Base-by-base conservation (phyloP, 92 coral and sea anemone genomes). In the Umimayanthus kanabou region DNA sequence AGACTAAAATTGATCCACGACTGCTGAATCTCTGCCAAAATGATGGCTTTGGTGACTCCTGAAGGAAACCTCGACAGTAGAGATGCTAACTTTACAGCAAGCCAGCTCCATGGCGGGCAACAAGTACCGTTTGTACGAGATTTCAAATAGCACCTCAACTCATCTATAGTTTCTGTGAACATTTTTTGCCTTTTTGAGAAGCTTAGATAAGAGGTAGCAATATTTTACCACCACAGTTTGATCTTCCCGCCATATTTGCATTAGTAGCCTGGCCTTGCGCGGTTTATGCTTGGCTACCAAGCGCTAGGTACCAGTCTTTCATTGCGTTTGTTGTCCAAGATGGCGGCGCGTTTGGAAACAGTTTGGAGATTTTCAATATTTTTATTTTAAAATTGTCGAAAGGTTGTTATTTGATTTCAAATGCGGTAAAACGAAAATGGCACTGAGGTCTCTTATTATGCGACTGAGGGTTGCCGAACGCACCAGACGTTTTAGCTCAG, bases 81-180 rank as follows among this genome's bases (percentile, higher is more conserved):
- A 20, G 95, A 87, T 5, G 88, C 87, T 15, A 97, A 90, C 77
- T 93, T 95, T 33, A 92, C 86, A 67, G 92, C 93, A 6, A 97
- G 89, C 99, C 99, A 97, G 87, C 93, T 94, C 99, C 99, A 97
- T 18, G 93, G 94, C n/a, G 98, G 98, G 81, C 82, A 70, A 75
- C 98, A 95, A 83, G 92, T 92, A 10, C 88, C 91, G 28, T 87
- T 92, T 78, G 98, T 95, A 25, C 89, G 94, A 29, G 78, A 81
- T 40, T 88, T 89, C 43, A 95, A 90, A 87, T 93, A 93, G 72
- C 89, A 83, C 45, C 96, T 90, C 20, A 95, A 77, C 58, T 94
- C 95, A 81, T 88, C 89, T 39, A 95, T 92, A 45, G 89, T 81
- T 45, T 90, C 89, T 47, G 89, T 88, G 80, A 95, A 95, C 98